Evolutionary conservation across 37 sponge, comb jelly and placozoan species (phyloP).

Genomic region (Diacarnus erythraeanus): DNA sequence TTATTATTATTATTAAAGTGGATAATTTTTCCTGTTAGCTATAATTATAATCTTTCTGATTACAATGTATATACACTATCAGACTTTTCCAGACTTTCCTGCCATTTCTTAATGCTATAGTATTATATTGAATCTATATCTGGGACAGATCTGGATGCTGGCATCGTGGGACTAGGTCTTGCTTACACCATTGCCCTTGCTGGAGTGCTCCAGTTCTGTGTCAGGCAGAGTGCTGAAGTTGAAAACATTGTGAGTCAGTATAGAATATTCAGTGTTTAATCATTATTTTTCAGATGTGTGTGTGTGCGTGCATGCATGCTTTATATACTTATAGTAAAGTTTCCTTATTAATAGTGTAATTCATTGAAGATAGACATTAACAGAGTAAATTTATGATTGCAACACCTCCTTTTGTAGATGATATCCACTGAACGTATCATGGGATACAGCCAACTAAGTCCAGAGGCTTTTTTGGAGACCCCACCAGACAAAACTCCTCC

Average conservation of each 20-base stretch:
- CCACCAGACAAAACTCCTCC: slow-evolving; percentile 47
- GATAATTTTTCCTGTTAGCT: too few relatives aligned
- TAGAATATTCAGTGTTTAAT: not conserved
- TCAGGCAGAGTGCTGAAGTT: slow-evolving; percentile 82
- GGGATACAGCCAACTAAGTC: slow-evolving; percentile 50
- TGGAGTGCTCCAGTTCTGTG: slow-evolving; percentile 80
- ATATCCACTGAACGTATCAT: slow-evolving; percentile 71
- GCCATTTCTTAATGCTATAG: too few relatives aligned
- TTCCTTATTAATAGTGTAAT: too few relatives aligned
- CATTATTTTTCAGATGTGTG: not conserved
- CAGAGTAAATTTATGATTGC: slow-evolving; percentile 63
- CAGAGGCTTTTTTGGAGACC: slow-evolving; percentile 68
- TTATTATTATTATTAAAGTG: not conserved
- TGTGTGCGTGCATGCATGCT: too few relatives aligned
- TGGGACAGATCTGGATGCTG: slow-evolving; percentile 41
- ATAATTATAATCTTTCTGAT: too few relatives aligned
- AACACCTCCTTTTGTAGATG: slow-evolving; percentile 43
- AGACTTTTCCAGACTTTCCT: too few relatives aligned
- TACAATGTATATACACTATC: too few relatives aligned
- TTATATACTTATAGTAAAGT: too few relatives aligned
- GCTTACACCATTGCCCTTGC: slow-evolving; percentile 69
- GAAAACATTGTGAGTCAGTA: slow-evolving; percentile 66
- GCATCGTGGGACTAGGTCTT: slow-evolving; percentile 69
- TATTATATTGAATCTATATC: too few relatives aligned
- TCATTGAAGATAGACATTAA: not conserved